Conservation (phyloP, 2,797 vertebrate species). For the Naso thynnoides region DNA sequence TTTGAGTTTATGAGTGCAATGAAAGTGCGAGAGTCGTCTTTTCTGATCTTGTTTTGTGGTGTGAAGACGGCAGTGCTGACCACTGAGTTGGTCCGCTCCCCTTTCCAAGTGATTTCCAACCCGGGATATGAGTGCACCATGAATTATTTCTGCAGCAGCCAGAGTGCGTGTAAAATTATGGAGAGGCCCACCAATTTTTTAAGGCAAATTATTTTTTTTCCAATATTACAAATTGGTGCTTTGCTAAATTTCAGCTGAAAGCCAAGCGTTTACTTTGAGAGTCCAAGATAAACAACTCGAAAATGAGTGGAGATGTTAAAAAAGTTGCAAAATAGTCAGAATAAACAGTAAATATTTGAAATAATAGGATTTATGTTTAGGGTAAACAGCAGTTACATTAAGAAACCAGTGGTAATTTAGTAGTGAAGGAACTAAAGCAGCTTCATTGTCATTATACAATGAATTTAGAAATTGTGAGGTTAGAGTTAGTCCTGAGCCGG, state of each 20-base stretch:
- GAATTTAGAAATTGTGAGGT: no score
- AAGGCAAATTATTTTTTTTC: neutral
- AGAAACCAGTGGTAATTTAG: no score
- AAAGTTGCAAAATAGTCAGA: no score
- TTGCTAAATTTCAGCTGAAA: neutral
- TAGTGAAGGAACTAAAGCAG: no score
- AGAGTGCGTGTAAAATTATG: neutral
- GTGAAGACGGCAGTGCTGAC: neutral
- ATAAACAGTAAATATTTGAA: no score
- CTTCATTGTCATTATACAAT: no score
- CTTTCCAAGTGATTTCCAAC: neutral
- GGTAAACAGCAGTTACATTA: no score
- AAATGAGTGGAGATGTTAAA: no score
- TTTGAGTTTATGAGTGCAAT: conserved; percentile 51
- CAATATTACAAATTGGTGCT: neutral
- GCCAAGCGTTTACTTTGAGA: neutral
- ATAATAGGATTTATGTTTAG: no score
- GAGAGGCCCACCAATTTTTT: neutral
- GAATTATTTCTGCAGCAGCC: neutral
- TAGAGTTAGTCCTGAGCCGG: no score
- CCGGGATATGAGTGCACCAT: neutral
- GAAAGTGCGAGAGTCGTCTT: conserved; percentile 21
- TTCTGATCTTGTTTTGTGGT: conserved; percentile 21
- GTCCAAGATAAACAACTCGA: no score
- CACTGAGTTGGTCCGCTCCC: neutral